Evolutionary conservation across 2,888 invertebrate species (phyloP).

Genomic region (Imbricaverruca yamaguchii): DNA sequence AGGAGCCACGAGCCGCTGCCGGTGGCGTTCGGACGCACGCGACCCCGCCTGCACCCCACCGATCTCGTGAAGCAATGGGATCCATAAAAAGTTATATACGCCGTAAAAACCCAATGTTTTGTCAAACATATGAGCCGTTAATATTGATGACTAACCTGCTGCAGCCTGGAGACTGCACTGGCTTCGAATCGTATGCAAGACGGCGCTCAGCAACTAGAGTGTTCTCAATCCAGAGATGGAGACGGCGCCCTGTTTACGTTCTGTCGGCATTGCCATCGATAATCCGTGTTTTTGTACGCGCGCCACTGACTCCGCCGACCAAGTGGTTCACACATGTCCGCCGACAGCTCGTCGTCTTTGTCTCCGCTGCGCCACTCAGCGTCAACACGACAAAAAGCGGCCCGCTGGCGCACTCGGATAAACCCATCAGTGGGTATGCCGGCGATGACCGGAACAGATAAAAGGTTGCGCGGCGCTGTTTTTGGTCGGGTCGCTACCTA

Average conservation of each 20-base stretch:
- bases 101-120: conserved; percentile 18
- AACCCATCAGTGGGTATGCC: neutral
- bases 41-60: neutral
- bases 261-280: too few relatives aligned
- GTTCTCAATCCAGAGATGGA: too few relatives aligned
- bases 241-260: too few relatives aligned
- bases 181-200: neutral
- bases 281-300: neutral
- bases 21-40: neutral
- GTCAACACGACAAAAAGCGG: neutral
- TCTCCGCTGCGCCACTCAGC: conserved; percentile 15
- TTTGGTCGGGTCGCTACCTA: neutral
- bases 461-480: conserved; percentile 5
- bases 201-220: too few relatives aligned
- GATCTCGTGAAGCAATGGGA: neutral
- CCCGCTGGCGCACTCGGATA: neutral
- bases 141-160: neutral
- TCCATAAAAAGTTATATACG: conserved; percentile 1
- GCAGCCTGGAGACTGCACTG: neutral
- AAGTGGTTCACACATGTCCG: neutral
- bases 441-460: conserved; percentile 16
- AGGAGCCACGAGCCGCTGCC: neutral
- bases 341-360: conserved; percentile 10
- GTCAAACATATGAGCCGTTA: conserved; percentile 18
- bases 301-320: neutral